A percentile compares a stretch with the other conserved stretches of the same genome.
Evolutionary conservation across 1,140 invertebrate species (phyloP).

Genomic region (Acromyrmex charruanus): DNA sequence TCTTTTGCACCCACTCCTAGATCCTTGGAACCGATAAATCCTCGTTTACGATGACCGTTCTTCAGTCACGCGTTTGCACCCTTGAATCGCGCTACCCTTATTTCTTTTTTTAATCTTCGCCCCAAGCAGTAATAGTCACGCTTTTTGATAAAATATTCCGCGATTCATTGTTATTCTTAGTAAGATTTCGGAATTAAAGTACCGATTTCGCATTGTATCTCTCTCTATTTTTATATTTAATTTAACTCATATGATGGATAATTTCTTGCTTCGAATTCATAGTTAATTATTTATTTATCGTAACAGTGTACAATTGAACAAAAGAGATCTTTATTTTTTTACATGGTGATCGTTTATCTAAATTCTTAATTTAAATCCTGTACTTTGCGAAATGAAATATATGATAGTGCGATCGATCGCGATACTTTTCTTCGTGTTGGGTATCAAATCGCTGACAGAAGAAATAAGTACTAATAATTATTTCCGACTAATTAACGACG

Average conservation of each 20-base stretch:
- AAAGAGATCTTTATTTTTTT: background rate
- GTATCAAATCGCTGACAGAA: background rate
- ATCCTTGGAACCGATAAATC: constrained; percentile 65
- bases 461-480: constrained; percentile 46
- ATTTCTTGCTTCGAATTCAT: background rate
- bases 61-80: constrained; percentile 31
- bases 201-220: background rate
- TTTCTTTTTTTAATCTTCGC: background rate
- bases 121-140: background rate
- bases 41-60: background rate
- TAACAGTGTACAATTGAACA: background rate
- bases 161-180: background rate
- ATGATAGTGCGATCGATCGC: background rate
- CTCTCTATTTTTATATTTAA: background rate
- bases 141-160: background rate
- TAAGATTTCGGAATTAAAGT: background rate
- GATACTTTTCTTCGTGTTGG: background rate
- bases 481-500: constrained; percentile 58
- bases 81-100: constrained; percentile 18
- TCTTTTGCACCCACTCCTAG: constrained; percentile 3
- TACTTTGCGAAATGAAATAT: constrained; percentile 1
- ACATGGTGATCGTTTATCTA: background rate
- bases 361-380: background rate
- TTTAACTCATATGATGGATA: background rate
- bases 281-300: background rate